Conservation (phyloP, 2,888 invertebrate species). For the Xestia sexstrigata region DNA sequence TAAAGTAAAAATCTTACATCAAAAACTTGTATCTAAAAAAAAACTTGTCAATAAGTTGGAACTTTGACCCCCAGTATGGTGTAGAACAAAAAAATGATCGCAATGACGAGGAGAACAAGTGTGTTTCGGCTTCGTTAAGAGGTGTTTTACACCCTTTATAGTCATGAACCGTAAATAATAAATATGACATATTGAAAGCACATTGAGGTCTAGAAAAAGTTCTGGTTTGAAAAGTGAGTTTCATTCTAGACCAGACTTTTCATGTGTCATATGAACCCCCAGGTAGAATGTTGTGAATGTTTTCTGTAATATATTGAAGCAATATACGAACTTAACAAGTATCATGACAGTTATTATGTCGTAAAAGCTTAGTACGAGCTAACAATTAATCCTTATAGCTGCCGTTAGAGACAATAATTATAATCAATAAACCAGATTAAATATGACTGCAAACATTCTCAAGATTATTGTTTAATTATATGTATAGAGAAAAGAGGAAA, state of each 20-base stretch:
- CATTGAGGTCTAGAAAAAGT: not conserved
- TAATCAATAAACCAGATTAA: not conserved
- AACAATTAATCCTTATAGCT: slow-evolving; percentile 26
- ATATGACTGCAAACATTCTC: slow-evolving; percentile 1
- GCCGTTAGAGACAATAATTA: slow-evolving; percentile 8
- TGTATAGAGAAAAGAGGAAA: slow-evolving; percentile 41
- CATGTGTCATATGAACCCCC: not conserved
- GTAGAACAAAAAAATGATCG: too few species aligned
- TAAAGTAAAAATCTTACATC: too few species aligned
- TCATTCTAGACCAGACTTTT: not conserved
- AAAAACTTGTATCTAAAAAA: too few species aligned
- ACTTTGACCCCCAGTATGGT: too few species aligned
- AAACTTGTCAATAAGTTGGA: too few species aligned
- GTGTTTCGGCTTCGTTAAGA: too few species aligned
- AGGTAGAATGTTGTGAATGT: not conserved
- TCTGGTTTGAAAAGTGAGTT: not conserved
- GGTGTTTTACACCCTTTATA: too few species aligned
- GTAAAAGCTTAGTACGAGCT: slow-evolving; percentile 34
- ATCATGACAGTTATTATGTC: slow-evolving; percentile 30
- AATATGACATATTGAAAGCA: too few species aligned
- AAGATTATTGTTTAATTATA: slow-evolving; percentile 42
- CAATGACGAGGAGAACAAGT: too few species aligned
- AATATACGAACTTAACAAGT: slow-evolving; percentile 13
- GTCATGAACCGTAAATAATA: not conserved
- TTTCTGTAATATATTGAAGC: slow-evolving; percentile 5